Percentiles rank a stretch among this genome's conserved stretches.
These are phyloP conservation scores for Cynocephalus volans DNA, from an alignment of 2,113 vertebrate species.

Conservation along the genomic window DNA sequence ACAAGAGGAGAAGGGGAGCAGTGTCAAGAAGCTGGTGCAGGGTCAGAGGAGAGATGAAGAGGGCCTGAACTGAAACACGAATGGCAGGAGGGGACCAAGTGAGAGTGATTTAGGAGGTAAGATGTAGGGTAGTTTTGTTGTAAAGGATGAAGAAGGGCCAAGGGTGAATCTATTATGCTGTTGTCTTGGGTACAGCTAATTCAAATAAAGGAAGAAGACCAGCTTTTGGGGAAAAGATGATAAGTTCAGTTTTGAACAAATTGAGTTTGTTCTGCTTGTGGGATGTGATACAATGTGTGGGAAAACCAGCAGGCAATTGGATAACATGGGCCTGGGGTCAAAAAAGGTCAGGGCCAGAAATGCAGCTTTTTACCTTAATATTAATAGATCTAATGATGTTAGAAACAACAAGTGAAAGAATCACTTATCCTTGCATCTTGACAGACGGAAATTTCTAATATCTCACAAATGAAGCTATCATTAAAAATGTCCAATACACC, in stretches of 20 bases:
- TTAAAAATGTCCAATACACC: background rate
- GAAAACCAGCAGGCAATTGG: background rate
- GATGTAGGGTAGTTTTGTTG: background rate
- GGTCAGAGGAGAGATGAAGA: background rate
- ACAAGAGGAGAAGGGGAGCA: background rate
- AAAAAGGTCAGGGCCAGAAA: constrained; percentile 22
- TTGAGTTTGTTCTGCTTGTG: constrained; percentile 24
- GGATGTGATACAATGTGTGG: background rate
- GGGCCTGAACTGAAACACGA: background rate
- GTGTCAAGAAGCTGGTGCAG: background rate
- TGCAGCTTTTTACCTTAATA: constrained; percentile 1
- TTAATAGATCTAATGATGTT: background rate
- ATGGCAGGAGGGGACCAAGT: background rate
- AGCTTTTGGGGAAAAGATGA: background rate
- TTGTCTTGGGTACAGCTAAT: background rate
- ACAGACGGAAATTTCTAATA: constrained; percentile 1
- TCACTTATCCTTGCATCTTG: background rate
- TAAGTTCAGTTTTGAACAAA: background rate
- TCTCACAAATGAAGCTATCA: constrained; percentile 11
- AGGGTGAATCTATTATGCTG: background rate
- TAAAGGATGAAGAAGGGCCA: background rate
- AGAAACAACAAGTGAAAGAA: constrained; percentile 26
- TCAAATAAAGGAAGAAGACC: background rate
- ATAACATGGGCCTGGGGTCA: background rate
- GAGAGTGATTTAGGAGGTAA: background rate